A percentile compares a stretch with the other conserved stretches of the same genome.
Evolutionary conservation across 2,113 vertebrate genomes (phyloP).

Genomic region (Gobio gobio): DNA sequence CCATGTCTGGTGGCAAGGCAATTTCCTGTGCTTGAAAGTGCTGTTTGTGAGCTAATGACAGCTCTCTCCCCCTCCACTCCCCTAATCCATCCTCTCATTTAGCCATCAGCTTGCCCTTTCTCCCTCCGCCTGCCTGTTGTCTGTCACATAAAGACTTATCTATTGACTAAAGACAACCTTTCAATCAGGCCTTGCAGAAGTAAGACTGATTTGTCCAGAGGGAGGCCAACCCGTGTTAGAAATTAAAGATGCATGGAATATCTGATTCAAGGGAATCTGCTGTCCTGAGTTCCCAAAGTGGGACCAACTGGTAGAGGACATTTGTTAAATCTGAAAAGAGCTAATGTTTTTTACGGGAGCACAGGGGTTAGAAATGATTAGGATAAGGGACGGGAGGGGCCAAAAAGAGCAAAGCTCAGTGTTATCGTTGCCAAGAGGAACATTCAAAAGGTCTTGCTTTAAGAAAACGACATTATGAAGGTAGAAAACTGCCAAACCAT

Average conservation of each 20-base stretch:
- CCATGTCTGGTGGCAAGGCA: conserved; percentile 53
- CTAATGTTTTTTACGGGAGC: conserved; percentile 53
- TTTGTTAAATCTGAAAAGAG: conserved; percentile 41
- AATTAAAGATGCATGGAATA: conserved; percentile 76
- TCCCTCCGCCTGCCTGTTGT: conserved; percentile 44
- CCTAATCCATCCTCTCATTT: conserved; percentile 50
- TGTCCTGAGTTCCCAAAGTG: conserved; percentile 17
- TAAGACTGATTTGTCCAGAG: conserved; percentile 69
- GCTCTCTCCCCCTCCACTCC: conserved; percentile 16
- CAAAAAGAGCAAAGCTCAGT: conserved; percentile 37
- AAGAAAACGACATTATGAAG: background rate
- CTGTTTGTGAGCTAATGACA: conserved; percentile 56
- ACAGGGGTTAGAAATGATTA: conserved; percentile 50
- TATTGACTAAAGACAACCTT: conserved; percentile 58
- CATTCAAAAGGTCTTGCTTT: conserved; percentile 24
- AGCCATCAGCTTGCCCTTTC: conserved; percentile 43
- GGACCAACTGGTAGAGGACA: conserved; percentile 38
- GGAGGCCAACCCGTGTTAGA: conserved; percentile 59
- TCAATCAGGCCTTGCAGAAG: conserved; percentile 64
- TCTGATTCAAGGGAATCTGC: conserved; percentile 67
- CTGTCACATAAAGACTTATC: conserved; percentile 53
- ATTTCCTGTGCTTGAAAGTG: conserved; percentile 61
- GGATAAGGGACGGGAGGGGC: conserved; percentile 38
- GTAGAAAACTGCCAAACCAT: conserved; percentile 29
- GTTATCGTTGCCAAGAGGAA: conserved; percentile 35